These are phyloP conservation scores for Prolemur simus DNA, from an alignment of 2,113 vertebrate species.

Conservation along the genomic window DNA sequence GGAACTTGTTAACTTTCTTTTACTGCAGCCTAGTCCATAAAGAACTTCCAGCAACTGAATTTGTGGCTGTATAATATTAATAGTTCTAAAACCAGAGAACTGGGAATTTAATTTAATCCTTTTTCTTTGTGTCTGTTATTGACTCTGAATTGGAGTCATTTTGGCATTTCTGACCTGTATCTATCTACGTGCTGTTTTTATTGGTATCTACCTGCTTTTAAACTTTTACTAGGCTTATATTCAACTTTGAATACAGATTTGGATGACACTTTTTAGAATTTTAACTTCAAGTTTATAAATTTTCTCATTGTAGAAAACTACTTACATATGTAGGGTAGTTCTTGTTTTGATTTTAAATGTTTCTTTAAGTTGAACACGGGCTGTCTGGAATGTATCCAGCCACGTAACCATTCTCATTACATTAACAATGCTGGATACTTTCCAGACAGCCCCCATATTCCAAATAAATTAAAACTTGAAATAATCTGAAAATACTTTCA, in stretches of 20 bases:
- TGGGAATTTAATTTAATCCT: not conserved
- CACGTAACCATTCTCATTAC: too few species aligned
- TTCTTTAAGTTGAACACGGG: not conserved
- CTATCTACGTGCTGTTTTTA: not conserved
- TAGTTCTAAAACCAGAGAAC: not conserved
- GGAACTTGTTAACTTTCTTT: not conserved
- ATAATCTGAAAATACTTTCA: slow-evolving; percentile 26
- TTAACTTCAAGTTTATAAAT: not conserved
- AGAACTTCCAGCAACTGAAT: not conserved
- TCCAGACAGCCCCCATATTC: not conserved
- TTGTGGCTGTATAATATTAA: not conserved
- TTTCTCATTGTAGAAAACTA: not conserved
- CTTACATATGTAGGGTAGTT: not conserved
- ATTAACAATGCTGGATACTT: too few species aligned
- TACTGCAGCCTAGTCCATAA: not conserved
- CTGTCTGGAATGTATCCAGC: too few species aligned
- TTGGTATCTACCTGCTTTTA: not conserved
- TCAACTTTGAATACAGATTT: not conserved
- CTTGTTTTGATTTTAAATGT: slow-evolving; percentile 9
- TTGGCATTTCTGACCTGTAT: not conserved
- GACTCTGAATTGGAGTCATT: not conserved
- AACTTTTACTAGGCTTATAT: not conserved
- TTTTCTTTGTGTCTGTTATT: not conserved
- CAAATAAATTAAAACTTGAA: slow-evolving; percentile 7
- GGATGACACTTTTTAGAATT: not conserved